Evolutionary conservation across 2,888 invertebrate genomes (phyloP), one percentile per base, ranked within the genome.

Genomic region (Serrognathus titanus): DNA sequence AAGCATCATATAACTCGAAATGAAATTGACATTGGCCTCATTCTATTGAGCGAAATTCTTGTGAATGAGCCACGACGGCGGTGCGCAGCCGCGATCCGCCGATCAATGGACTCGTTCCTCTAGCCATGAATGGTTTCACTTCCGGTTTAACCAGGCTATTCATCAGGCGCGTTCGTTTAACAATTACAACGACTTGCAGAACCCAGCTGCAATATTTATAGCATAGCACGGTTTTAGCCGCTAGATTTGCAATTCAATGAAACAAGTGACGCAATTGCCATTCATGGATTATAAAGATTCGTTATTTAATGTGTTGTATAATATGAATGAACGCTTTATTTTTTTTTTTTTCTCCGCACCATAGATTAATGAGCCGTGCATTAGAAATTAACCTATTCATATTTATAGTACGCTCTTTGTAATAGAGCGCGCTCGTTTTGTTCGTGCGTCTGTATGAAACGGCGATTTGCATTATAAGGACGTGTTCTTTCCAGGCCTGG

Each of bases 71-170:
- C 48, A 56, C 50, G 11, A 20, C 38, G 48, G 51, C n/a, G 37
- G 58, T 54, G 61, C 63, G 63, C 62, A 63, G 54, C 58, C 62
- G 52, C 59, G 37, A 53, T 51, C 48, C 48, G 38, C 55, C 66
- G 62, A 66, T 66, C 66, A 66, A 66, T 66, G 64, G 53, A 58
- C 56, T 50, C 51, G 55, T 60, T 58, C 51, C 51, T 55, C 50
- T 39, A 53, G 48, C 54, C 43, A 52, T 51, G 55, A 60, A 57
- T 56, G 52, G 45, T 56, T 41, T 45, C 37, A 56, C 48, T 56
- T 56, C 56, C 56, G 52, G 56, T 56, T 51, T 38, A 37, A 38
- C 43, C 35, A 36, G 41, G 11, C 16, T 48, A 48, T 48, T 48
- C 48, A 48, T 48, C 48, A 48, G 31, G n/a, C 12, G 24, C 24